These are phyloP conservation scores for Benitochromis conjunctus DNA, from an alignment of 2,113 vertebrate genomes.

Conservation along the genomic window DNA sequence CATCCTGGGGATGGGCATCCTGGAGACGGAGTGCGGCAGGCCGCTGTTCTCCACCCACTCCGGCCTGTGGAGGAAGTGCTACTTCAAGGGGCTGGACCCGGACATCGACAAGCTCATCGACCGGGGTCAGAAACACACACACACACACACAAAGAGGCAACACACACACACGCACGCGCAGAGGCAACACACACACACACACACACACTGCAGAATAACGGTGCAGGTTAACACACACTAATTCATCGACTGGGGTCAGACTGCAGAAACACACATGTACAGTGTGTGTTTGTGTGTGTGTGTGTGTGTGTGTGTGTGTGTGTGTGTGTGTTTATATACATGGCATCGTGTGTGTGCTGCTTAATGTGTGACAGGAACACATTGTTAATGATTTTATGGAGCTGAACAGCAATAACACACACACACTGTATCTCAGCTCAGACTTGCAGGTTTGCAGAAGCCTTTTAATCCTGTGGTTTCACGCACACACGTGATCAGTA, in stretches of 20 bases:
- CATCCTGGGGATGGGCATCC: conserved; percentile 83
- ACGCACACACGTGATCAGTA: background rate
- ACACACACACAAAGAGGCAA: no score
- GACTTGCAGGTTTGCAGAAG: background rate
- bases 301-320: no score
- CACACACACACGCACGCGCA: background rate
- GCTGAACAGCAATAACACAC: background rate
- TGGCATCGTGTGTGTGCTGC: background rate
- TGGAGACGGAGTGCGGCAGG: conserved; percentile 83
- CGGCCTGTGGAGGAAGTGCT: conserved; percentile 86
- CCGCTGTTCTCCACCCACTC: conserved; percentile 83
- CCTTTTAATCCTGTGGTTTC: background rate
- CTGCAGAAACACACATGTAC: background rate
- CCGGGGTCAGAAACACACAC: conserved; percentile 56
- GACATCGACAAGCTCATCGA: conserved; percentile 84
- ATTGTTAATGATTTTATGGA: background rate
- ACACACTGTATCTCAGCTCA: background rate
- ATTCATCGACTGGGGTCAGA: conserved; percentile 76
- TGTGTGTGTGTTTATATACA: background rate
- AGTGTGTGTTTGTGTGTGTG: no score
- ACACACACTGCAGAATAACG: background rate
- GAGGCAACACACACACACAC: no score
- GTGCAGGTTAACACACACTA: conserved; percentile 38
- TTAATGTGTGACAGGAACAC: background rate
- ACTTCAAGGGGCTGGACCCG: conserved; percentile 77